Evolutionary conservation across 2,888 invertebrate genomes (phyloP).

Genomic region (Napeogenes sylphis): DNA sequence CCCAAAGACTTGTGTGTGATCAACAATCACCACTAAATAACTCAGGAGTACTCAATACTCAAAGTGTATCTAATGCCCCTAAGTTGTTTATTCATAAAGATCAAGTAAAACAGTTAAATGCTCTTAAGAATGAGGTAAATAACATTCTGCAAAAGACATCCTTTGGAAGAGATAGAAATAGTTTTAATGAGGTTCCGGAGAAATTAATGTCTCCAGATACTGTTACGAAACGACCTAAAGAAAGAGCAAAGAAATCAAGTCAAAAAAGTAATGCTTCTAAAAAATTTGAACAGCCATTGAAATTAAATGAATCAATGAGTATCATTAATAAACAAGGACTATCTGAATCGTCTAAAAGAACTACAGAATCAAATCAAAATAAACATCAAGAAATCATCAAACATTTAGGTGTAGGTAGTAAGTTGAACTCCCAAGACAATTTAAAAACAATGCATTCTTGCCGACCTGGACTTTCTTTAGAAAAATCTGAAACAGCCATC

Average conservation of each 20-base stretch:
- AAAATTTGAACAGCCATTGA: not conserved
- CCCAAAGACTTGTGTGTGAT: constrained; percentile 14
- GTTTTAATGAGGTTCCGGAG: constrained; percentile 4
- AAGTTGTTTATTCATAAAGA: constrained; percentile 47
- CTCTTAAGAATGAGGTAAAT: constrained; percentile 37
- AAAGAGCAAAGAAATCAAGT: not conserved
- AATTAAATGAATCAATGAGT: not conserved
- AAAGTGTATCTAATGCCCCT: constrained; percentile 34
- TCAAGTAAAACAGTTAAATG: constrained; percentile 39
- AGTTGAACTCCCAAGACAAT: constrained; percentile 38
- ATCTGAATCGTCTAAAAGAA: not conserved
- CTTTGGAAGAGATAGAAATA: constrained; percentile 13
- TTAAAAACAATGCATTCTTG: not conserved
- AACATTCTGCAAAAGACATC: constrained; percentile 26
- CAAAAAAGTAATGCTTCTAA: not conserved
- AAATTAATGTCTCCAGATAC: not conserved
- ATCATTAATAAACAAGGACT: not conserved
- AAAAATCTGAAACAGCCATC: not conserved
- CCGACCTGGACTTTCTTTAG: not conserved
- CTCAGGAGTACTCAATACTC: not conserved
- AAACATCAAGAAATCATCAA: constrained; percentile 9
- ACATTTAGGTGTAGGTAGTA: constrained; percentile 19
- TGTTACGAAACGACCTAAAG: not conserved
- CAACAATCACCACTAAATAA: not conserved
- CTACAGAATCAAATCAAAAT: constrained; percentile 15